Base-by-base conservation (phyloP, 2,797 vertebrate species). In the Pseudomugil gertrudae region DNA sequence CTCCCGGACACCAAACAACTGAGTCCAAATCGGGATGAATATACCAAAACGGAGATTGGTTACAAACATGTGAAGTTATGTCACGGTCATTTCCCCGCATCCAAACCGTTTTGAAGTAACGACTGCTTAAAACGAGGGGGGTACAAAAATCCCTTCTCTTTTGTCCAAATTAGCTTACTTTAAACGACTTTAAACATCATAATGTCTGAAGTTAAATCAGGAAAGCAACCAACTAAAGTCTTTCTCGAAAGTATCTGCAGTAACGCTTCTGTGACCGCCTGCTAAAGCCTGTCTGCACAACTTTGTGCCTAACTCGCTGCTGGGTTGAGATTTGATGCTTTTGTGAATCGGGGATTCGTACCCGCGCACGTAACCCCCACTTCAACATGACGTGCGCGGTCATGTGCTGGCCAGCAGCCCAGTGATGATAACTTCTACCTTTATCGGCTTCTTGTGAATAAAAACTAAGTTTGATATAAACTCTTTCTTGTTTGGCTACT, bases 351-450 rank as follows among this genome's bases (percentile, higher is more conserved):
- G 23, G 38, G n/a, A 59, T 26, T 32, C 6, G 63, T 23, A 54
- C 45, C 79, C 89, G 88, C 86, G 84, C 71, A 76, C 84, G 83
- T 51, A 32, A 9, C 43, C 26, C 30, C 29, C 30, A 64, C 50
- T 61, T 72, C 63, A 60, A 70, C 15, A 2, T 21, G 54, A 78
- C 91, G 89, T 89, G 90, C 88, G 88, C 90, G 84, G 60, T 78
- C 92, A 78, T 73, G 81, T 47, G 32, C 8, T 32, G 17, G 30
- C 17, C n/a, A 21, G 32, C 17, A 32, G 21, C 7, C 17, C 26
- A 14, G 62, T 1, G 14, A 27, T 27, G 14, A 24, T 5, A 19
- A 40, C 38, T 40, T 13, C 1, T 15, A 4, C 9, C 13, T 32
- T 33, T n/a, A 15, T 14, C 30, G 32, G 3, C 14, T 2, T 5